Evolutionary conservation across 2,113 vertebrate genomes (phyloP).

Genomic region (Dissostichus mawsoni): DNA sequence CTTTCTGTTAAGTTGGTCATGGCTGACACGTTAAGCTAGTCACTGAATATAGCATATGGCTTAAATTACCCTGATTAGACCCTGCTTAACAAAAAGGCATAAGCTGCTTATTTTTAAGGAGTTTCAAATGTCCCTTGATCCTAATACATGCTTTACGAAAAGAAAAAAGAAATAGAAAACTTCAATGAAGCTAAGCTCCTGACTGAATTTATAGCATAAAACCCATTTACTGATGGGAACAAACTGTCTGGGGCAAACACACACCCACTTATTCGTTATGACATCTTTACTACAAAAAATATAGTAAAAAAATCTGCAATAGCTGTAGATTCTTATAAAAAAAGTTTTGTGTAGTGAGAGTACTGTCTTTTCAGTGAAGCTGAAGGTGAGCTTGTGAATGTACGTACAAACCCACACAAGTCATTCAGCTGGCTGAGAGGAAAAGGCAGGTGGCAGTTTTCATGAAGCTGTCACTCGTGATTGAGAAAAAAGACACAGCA

Average conservation of each 20-base stretch:
- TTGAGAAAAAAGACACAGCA: slow-evolving; percentile 7
- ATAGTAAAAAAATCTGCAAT: slow-evolving; percentile 3
- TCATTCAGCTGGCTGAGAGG: not conserved
- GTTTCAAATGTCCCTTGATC: slow-evolving; percentile 75
- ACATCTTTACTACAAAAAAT: slow-evolving; percentile 17
- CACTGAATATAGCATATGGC: slow-evolving; percentile 66
- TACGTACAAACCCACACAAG: not conserved
- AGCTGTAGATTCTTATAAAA: not conserved
- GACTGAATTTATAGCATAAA: slow-evolving; percentile 50
- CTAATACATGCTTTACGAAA: slow-evolving; percentile 57
- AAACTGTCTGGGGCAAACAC: slow-evolving; percentile 5
- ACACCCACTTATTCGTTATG: not conserved
- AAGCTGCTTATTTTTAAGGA: slow-evolving; percentile 81
- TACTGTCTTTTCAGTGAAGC: not conserved
- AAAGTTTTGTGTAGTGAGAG: slow-evolving; percentile 5
- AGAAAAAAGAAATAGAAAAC: slow-evolving; percentile 26
- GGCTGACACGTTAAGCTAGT: slow-evolving; percentile 73
- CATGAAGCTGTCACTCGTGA: slow-evolving; percentile 2
- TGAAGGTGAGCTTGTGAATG: not conserved
- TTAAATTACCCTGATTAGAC: slow-evolving; percentile 80
- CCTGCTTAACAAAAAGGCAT: slow-evolving; percentile 71
- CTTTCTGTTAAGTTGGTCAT: slow-evolving; percentile 72
- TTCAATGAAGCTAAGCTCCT: slow-evolving; percentile 55
- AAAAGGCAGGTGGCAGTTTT: slow-evolving; percentile 17
- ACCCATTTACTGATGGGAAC: slow-evolving; percentile 39